Conservation (phyloP, 2,888 invertebrate species). For the Yponomeuta malinellus region DNA sequence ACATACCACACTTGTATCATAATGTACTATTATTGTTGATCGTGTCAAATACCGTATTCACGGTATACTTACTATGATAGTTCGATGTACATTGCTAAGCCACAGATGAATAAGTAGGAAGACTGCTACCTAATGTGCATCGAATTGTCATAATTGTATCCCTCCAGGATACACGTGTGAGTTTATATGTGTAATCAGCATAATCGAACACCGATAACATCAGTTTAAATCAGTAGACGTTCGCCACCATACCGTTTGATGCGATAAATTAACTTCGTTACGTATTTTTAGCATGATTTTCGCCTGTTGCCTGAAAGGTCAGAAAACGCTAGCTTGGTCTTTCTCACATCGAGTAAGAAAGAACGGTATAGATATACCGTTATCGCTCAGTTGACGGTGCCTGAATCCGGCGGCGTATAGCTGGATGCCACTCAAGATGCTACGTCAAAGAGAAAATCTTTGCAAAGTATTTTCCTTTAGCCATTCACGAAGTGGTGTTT, state of each 20-base stretch:
- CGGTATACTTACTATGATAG: no score
- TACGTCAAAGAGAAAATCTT: neutral
- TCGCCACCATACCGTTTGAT: neutral
- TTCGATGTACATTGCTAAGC: no score
- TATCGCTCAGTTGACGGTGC: neutral
- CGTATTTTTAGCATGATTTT: neutral
- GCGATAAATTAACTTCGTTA: neutral
- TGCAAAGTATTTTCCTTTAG: neutral
- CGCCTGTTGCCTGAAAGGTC: neutral
- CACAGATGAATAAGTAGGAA: no score
- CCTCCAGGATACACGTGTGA: no score
- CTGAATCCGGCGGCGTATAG: neutral
- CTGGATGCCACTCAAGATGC: neutral
- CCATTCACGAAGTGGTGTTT: neutral
- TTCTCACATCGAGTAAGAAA: neutral
- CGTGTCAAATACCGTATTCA: no score
- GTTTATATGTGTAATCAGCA: no score
- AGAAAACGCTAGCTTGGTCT: neutral
- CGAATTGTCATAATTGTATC: no score
- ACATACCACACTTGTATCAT: no score
- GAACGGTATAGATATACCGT: neutral
- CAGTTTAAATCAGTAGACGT: neutral
- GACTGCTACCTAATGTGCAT: no score
- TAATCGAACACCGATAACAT: no score
- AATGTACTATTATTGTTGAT: no score